Conservation (phyloP, 2,888 invertebrate species). For the Caenorhabditis imperialis region DNA sequence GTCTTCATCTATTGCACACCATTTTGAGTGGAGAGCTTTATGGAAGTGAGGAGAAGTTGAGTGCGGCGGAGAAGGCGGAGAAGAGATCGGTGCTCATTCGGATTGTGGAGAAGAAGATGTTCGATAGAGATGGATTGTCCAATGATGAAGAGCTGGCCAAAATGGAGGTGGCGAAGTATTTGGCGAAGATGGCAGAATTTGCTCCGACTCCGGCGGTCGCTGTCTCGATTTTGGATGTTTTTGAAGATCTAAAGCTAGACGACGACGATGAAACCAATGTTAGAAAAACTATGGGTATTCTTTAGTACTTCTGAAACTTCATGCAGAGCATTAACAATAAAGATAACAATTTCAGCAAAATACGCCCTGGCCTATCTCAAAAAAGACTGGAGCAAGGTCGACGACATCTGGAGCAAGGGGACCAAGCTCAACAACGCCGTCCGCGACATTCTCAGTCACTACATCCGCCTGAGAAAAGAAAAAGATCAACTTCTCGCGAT, state of each 20-base stretch:
- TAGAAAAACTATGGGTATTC: conserved; percentile 30
- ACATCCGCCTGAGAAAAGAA: conserved; percentile 46
- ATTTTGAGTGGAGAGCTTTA: conserved; percentile 30
- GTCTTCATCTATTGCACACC: conserved; percentile 22
- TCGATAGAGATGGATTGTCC: conserved; percentile 4
- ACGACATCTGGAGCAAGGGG: conserved; percentile 34
- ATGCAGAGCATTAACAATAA: neutral
- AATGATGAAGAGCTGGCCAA: conserved; percentile 24
- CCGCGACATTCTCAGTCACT: conserved; percentile 44
- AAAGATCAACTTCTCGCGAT: conserved; percentile 47
- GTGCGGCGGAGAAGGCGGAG: conserved; percentile 14
- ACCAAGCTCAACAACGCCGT: conserved; percentile 25
- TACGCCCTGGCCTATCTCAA: conserved; percentile 56
- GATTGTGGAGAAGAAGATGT: conserved; percentile 25
- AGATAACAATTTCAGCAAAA: conserved; percentile 45
- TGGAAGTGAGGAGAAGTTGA: conserved; percentile 31
- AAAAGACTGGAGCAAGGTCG: conserved; percentile 44
- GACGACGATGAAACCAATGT: conserved; percentile 21
- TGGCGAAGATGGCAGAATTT: conserved; percentile 30
- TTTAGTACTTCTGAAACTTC: neutral
- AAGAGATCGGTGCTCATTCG: conserved; percentile 8
- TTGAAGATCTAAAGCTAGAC: conserved; percentile 31
- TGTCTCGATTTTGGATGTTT: conserved; percentile 41
- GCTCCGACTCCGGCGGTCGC: conserved; percentile 22
- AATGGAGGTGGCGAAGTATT: conserved; percentile 16